phyloP scores from a whole-genome alignment of 1,140 invertebrate species.

The Portunus trituberculatus region DNA sequence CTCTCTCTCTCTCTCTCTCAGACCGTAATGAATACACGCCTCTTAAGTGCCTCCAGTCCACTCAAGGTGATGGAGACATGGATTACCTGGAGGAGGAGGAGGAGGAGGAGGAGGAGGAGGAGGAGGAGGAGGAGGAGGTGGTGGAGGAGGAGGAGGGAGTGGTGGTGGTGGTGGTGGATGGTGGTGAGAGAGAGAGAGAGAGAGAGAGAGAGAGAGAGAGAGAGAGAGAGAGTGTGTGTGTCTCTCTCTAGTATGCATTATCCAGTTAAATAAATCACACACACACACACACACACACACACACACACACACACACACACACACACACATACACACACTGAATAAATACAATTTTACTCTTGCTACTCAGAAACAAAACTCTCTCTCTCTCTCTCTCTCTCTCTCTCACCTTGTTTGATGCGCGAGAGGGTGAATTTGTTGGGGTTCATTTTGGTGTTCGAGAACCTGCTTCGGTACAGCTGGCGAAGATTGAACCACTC shows the following conservation, averaged over 20 bases:
- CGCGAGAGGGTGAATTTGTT: not conserved
- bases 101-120: not conserved
- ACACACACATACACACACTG: not conserved
- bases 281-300: not conserved
- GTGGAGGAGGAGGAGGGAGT: not conserved
- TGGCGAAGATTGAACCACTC: slow-evolving; percentile 47
- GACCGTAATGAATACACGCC: too few species aligned
- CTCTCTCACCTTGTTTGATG: slow-evolving; percentile 32
- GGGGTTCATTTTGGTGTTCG: not conserved
- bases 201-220: too few species aligned
- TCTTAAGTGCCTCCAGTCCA: not conserved
- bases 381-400: slow-evolving; percentile 4
- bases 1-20: not conserved
- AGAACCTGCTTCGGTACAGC: slow-evolving; percentile 25
- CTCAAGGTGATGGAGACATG: not conserved
- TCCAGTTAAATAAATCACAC: not conserved
- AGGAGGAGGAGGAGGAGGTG: not conserved
- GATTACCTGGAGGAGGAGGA: not conserved
- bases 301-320: slow-evolving; percentile 21
- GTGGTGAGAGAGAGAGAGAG: too few species aligned
- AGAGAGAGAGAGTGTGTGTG: not conserved
- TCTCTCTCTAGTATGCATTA: not conserved
- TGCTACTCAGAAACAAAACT: too few species aligned
- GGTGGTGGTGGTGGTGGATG: not conserved
- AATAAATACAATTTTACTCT: too few species aligned